Evolutionary conservation across 2,797 vertebrate genomes (phyloP), one percentile per base, ranked within the genome.

Genomic region (Merluccius polli): DNA sequence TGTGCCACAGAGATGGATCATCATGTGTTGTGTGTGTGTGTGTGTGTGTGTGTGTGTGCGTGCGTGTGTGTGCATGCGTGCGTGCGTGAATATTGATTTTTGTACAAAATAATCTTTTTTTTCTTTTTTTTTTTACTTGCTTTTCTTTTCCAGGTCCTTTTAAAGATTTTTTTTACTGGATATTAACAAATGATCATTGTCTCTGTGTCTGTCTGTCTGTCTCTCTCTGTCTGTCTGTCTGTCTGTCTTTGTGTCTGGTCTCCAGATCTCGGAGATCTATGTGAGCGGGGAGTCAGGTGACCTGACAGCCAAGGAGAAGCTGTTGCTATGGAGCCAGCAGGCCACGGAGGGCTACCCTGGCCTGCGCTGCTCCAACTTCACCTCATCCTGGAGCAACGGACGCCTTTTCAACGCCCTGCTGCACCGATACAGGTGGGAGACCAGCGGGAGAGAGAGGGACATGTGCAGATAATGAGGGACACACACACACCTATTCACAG

Each of bases 391-490:
- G 98, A 98, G 95, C 70, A 90, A 98, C 32, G 98, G 98, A 72
- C 98, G 95, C 89, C 95, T 98, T 95, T 99, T 99, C 93, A 98
- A 99, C 11, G 98, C 97, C 1, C 94, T 99, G 85, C 96, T 99
- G 92, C 97, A 99, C 91, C 94, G 95, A 94, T 99, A 97, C 93
- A 97, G 98, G 98, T 98, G 0, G 75, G 83, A 0, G n/a, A 31
- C 6, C 18, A 35, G 18, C 9, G 16, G 0, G 4, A 36, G 16
- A 36, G 3, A 33, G 18, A 71, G 7, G 70, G 33, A n/a, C n/a
- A n/a, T n/a, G n/a, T n/a, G n/a, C 4, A 71, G 3, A 11, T 0
- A 4, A 2, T 35, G 5, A 12, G 0, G 12, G 9, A 24, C 33
- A 12, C 41, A 72, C 21, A 29, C 65, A 9, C n/a, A 5, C 32